Conservation (phyloP, 2,113 vertebrate genomes). For the Taxidea taxus region DNA sequence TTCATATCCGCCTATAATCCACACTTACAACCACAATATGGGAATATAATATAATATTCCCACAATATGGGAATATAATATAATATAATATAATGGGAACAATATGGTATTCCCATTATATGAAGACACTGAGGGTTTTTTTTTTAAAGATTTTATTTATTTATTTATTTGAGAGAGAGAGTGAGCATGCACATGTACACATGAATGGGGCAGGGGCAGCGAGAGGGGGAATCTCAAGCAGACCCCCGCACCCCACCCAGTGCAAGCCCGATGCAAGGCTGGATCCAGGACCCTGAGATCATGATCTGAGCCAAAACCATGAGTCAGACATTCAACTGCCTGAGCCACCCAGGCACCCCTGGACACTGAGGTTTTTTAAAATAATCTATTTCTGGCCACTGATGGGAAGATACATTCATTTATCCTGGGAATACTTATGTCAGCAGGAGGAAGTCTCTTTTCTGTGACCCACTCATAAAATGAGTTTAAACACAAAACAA, state of each 20-base stretch:
- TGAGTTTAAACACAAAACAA: conserved; percentile 50
- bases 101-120: neutral
- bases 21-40: neutral
- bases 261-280: neutral
- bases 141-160: neutral
- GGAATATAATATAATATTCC: no score
- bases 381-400: conserved; percentile 31
- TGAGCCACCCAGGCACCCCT: neutral
- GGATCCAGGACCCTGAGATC: neutral
- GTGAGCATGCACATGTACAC: no score
- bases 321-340: neutral
- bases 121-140: neutral
- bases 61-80: no score
- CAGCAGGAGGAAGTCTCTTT: conserved; percentile 40
- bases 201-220: neutral
- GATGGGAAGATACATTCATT: conserved; percentile 41
- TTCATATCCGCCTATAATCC: neutral
- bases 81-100: no score
- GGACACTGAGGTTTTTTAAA: conserved; percentile 27
- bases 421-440: conserved; percentile 46
- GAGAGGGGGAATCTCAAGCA: neutral
- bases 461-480: conserved; percentile 34
- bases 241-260: neutral
- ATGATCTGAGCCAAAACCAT: neutral
- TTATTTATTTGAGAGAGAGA: neutral